Base-by-base conservation (phyloP, 2,888 invertebrate species). In the Dryobota labecula region DNA sequence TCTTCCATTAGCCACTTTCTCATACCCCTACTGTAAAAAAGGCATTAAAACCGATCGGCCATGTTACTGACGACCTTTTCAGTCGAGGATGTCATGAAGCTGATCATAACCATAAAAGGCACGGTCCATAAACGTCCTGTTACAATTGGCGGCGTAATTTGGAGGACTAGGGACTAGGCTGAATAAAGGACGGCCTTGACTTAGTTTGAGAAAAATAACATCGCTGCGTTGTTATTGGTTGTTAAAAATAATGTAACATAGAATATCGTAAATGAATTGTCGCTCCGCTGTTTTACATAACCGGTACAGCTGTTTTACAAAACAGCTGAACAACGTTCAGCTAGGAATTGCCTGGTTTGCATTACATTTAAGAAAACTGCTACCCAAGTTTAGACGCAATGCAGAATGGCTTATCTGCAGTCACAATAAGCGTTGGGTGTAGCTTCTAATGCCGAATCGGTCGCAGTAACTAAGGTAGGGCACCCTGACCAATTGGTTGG, bases 141-240 rank as follows among this genome's bases (percentile, higher is more conserved):
- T 61, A 78, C 76, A 65, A 73, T 58, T 65, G 65, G 41, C 33
- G 58, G 41, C n/a, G 56, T 65, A 72, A 78, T 71, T 76, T 45
- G 24, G 30, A n/a, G 57, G 61, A 77, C 58, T 77, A 61, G 2
- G 64, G 78, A 57, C 51, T 60, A 57, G 61, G 51, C 56, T 53
- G 51, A 61, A 65, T 53, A 49, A 30, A 61, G 0, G 15, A 45
- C 43, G 60, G 38, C 76, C 76, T 77, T 73, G 67, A 54, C 79
- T 73, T 66, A 15, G 43, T 78, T 76, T 62, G 18, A 61, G 56
- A 57, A 72, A 61, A 71, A 78, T 51, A 78, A 61, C 33, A 71
- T 41, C 45, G 9, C 38, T 33, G 33, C 18, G 38, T 47, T 76
- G 47, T 62, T 20, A 58, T 33, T 41, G 58, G 20, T 51, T 24